phyloP scores from a whole-genome alignment of 2,113 vertebrate genomes.

The Tachycineta bicolor region DNA sequence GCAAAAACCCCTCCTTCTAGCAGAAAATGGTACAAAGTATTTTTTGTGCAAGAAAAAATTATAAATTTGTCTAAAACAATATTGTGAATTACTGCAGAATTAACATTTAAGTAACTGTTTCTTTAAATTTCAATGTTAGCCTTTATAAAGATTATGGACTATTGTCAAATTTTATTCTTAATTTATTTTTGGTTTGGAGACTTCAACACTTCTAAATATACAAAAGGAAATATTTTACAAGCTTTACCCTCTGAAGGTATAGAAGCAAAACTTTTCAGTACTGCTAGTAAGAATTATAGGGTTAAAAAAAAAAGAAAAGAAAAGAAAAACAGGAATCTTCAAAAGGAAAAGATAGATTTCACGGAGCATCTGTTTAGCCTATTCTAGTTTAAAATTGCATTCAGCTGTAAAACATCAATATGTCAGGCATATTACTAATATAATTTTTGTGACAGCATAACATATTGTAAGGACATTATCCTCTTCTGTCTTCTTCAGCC shows the following conservation, averaged over 20 bases:
- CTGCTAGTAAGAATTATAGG: background rate
- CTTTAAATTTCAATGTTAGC: background rate
- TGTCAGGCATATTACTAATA: constrained; percentile 54
- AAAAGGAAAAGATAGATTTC: constrained; percentile 56
- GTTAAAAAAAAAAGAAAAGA: background rate
- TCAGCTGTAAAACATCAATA: constrained; percentile 61
- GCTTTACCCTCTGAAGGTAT: background rate
- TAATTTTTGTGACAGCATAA: constrained; percentile 54
- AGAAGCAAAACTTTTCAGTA: background rate
- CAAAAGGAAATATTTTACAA: background rate
- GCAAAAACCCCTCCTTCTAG: accelerated
- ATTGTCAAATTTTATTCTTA: background rate
- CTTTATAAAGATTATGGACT: background rate
- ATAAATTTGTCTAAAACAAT: background rate
- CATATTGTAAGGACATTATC: constrained; percentile 39
- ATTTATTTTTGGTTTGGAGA: background rate
- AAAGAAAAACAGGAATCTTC: background rate
- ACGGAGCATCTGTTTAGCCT: constrained; percentile 32
- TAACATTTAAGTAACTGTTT: background rate
- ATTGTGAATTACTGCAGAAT: background rate
- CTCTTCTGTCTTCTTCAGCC: background rate
- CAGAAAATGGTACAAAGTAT: background rate
- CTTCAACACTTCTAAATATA: background rate
- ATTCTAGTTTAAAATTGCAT: constrained; percentile 40
- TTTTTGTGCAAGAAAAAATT: background rate